Evolutionary conservation across 2,113 vertebrate species (phyloP).

Genomic region (Emydocephalus ijimae): DNA sequence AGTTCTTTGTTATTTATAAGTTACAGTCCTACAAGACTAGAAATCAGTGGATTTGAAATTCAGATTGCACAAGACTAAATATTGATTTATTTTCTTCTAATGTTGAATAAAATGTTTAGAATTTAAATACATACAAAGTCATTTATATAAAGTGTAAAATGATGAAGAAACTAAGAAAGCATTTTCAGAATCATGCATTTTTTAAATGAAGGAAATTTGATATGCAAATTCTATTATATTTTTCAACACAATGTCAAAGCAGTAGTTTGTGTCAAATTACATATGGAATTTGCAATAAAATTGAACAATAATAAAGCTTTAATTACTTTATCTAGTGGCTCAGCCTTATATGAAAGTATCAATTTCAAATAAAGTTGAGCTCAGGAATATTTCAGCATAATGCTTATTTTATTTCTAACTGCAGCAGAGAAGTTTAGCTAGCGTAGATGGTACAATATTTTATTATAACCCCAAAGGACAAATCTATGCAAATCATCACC

Average conservation of each 20-base stretch:
- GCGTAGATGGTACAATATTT: neutral
- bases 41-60: neutral
- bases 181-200: slow-evolving; percentile 7
- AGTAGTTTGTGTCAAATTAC: neutral
- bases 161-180: neutral
- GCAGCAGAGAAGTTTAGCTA: neutral
- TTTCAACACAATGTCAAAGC: neutral
- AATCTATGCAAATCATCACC: neutral
- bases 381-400: slow-evolving; percentile 5
- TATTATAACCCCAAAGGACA: neutral
- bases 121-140: neutral
- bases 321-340: slow-evolving; percentile 9
- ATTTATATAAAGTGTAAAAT: neutral
- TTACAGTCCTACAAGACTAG: neutral
- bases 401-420: neutral
- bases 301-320: neutral
- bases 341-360: slow-evolving; percentile 3
- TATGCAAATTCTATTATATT: slow-evolving; percentile 1
- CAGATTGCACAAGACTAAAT: neutral
- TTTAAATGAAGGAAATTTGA: slow-evolving; percentile 2
- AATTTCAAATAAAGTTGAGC: slow-evolving; percentile 2
- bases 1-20: neutral
- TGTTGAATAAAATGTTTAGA: neutral
- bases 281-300: neutral
- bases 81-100: neutral